Base-by-base conservation (phyloP, 2,797 vertebrate genomes). In the Protosalanx chinensis region DNA sequence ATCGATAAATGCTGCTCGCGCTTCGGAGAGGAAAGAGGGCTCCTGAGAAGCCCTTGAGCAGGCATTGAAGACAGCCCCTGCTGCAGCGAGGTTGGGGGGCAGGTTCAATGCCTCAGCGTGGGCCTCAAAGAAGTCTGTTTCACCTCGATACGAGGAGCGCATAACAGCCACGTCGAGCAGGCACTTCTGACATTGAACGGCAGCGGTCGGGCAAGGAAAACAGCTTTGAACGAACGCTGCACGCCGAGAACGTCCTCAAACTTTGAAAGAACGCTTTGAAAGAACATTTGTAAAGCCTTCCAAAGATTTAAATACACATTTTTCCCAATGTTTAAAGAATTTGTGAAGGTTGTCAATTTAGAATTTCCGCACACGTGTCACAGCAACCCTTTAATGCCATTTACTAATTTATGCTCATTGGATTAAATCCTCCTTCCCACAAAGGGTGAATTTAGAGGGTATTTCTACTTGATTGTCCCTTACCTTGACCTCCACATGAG, bases 401-500 rank as follows among this genome's bases (percentile, higher is more conserved):
- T 13, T 10, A 41, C 37, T 13, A 41, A 41, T 10, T 7, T 13
- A 41, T 13, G 37, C 12, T 12, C 37, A 13, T 10, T 10, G 37
- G 37, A 12, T 41, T 10, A 41, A 13, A 41, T 41, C 37, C 37
- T 10, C 10, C 37, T 41, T 41, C 12, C 37, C 37, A 13, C 37
- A 41, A 41, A 8, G 37, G 37, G 10, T 12, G 37, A 2, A 7
- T 41, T n/a, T n/a, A n/a, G n/a, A n/a, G n/a, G n/a, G n/a, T n/a
- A n/a, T n/a, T n/a, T n/a, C n/a, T n/a, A 58, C 20, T n/a, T 6
- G n/a, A 23, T 10, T 5, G 8, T 15, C 5, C 2, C 81, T 85
- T 93, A 98, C 97, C 96, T 98, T 97, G 63, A 98, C 95, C 65
- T 98, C 97, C 85, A 98, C 95, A 0, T 98, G 97, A 29, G 97